Evolutionary conservation across 1,140 invertebrate genomes (phyloP).

Genomic region (Plodia interpunctella): DNA sequence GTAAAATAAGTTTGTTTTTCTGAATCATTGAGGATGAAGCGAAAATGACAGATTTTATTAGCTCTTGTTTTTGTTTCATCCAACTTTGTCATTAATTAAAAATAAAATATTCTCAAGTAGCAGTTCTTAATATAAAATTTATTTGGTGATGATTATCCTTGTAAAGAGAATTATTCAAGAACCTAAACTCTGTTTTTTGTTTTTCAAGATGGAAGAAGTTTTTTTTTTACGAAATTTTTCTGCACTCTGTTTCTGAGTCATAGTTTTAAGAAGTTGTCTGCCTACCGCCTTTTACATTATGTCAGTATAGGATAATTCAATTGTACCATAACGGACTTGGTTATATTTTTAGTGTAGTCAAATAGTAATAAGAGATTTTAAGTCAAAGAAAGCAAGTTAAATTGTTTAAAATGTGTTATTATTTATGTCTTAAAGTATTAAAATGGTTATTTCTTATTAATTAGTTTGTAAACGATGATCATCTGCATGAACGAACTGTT

Average conservation of each 20-base stretch:
- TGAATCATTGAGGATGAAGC: not conserved
- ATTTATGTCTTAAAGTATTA: conserved; percentile 77
- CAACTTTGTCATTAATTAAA: not conserved
- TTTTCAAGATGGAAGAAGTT: not conserved
- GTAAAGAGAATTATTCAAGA: no score
- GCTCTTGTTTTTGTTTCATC: not conserved
- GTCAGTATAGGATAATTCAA: conserved; percentile 71
- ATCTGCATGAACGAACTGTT: conserved; percentile 51
- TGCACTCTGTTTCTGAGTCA: conserved; percentile 70
- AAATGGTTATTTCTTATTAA: conserved; percentile 77
- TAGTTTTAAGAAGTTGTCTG: conserved; percentile 70
- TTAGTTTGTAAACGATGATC: conserved; percentile 73
- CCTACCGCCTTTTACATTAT: conserved; percentile 74
- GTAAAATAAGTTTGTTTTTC: not conserved
- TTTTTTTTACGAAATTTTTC: conserved; percentile 10
- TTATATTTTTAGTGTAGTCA: conserved; percentile 76
- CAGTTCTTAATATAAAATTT: no score
- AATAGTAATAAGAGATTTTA: conserved; percentile 73
- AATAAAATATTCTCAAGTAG: not conserved
- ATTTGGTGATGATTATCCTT: no score
- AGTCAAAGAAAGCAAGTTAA: conserved; percentile 76
- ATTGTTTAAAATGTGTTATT: conserved; percentile 77
- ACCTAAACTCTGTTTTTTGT: not conserved
- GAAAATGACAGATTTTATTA: not conserved
- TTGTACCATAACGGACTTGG: conserved; percentile 72